phyloP scores from a whole-genome alignment of 2,113 vertebrate species.

The Rhea americana region DNA sequence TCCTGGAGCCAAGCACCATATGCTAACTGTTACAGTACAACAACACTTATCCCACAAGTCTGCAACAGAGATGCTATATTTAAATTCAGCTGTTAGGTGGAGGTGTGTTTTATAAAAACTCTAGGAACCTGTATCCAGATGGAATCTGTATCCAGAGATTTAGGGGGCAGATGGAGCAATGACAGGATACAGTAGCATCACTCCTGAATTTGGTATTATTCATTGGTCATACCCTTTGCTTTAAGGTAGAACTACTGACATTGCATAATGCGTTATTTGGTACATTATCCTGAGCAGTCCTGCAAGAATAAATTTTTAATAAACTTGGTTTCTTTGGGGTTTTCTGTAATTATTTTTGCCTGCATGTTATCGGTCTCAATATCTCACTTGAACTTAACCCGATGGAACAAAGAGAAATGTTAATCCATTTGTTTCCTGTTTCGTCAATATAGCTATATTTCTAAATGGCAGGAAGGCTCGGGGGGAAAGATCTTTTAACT shows the following conservation, averaged over 20 bases:
- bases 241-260: not conserved
- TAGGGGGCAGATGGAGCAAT: not conserved
- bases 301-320: not conserved
- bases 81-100: conserved; percentile 55
- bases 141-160: not conserved
- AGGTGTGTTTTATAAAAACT: conserved; percentile 16
- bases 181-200: not conserved
- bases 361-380: not conserved
- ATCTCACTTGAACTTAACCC: not conserved
- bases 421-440: conserved; percentile 2
- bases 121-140: conserved; percentile 19
- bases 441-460: not conserved
- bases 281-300: not conserved
- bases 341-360: not conserved
- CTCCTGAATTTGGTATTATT: not conserved
- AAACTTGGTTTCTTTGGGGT: not conserved
- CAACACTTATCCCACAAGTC: conserved; percentile 36
- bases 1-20: conserved; percentile 21
- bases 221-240: not conserved
- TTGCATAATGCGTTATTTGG: not conserved
- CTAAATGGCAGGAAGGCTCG: not conserved
- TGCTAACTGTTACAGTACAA: conserved; percentile 31
- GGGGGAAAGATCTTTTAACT: not conserved
- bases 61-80: conserved; percentile 39
- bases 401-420: not conserved